Percentiles rank a stretch among this genome's conserved stretches.
These are phyloP conservation scores for Festucalex cinctus DNA, from an alignment of 2,113 vertebrate species.

Conservation along the genomic window DNA sequence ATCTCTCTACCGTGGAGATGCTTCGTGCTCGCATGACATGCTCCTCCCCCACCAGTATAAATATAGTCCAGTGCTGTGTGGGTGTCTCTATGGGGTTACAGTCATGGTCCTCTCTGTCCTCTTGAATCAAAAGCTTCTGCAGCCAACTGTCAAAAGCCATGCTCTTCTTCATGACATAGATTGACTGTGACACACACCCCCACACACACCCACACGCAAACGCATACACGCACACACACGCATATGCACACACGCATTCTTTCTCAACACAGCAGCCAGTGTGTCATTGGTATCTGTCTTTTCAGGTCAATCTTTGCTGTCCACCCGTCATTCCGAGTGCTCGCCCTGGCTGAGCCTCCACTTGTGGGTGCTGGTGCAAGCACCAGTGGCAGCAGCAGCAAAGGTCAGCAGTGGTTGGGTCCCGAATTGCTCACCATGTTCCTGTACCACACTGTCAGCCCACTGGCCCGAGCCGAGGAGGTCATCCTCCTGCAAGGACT, in stretches of 20 bases:
- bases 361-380: conserved; percentile 57
- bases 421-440: conserved; percentile 94
- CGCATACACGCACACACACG: conserved; percentile 15
- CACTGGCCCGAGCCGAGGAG: conserved; percentile 84
- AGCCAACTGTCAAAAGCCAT: conserved; percentile 50
- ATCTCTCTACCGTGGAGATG: conserved; percentile 12
- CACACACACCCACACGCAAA: conserved; percentile 6
- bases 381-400: conserved; percentile 45
- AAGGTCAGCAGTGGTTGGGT: conserved; percentile 87
- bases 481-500: conserved; percentile 79
- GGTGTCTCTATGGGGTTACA: conserved; percentile 30
- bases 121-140: conserved; percentile 51
- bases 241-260: conserved; percentile 7
- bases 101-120: conserved; percentile 54
- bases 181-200: conserved; percentile 16
- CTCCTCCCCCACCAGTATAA: conserved; percentile 28
- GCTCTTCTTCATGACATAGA: conserved; percentile 24
- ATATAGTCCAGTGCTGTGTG: conserved; percentile 31
- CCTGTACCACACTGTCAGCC: conserved; percentile 84
- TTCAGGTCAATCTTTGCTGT: conserved; percentile 84
- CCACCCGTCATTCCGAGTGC: conserved; percentile 89
- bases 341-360: conserved; percentile 91
- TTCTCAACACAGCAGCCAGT: conserved; percentile 7
- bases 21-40: background rate
- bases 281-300: conserved; percentile 6